Conservation (phyloP, 1,140 invertebrate species). For the Oncopodura yosiiana region DNA sequence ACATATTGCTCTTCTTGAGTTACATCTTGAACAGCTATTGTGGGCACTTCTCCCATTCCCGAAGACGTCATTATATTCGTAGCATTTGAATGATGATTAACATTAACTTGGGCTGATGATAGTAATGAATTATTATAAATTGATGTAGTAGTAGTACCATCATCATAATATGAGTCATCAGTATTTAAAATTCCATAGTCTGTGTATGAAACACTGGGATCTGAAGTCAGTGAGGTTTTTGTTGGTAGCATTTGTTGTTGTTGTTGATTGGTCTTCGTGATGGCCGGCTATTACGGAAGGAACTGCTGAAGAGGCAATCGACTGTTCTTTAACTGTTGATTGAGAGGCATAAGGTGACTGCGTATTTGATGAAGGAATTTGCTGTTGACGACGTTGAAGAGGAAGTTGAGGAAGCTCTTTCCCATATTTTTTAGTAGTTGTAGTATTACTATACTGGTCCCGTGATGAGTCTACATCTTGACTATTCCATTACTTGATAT, state of each 20-base stretch:
- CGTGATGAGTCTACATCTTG: constrained; percentile 23
- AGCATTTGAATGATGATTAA: too few relatives aligned
- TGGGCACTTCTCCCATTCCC: too few relatives aligned
- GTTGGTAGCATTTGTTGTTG: neutral
- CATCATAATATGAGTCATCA: constrained; percentile 5
- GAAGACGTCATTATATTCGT: too few relatives aligned
- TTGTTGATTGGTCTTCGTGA: constrained; percentile 13
- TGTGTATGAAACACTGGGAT: too few relatives aligned
- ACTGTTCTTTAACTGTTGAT: constrained; percentile 24
- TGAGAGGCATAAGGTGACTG: constrained; percentile 16
- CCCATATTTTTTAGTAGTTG: constrained; percentile 5
- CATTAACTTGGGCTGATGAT: too few relatives aligned
- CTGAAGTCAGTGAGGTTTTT: too few relatives aligned
- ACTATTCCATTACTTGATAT: constrained; percentile 17
- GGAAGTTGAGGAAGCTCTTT: constrained; percentile 29
- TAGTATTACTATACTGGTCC: constrained; percentile 25
- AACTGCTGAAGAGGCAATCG: constrained; percentile 9
- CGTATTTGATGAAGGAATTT: constrained; percentile 4
- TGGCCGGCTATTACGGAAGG: constrained; percentile 20
- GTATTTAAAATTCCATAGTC: constrained; percentile 1
- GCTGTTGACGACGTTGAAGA: constrained; percentile 15
- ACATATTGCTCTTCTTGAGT: too few relatives aligned
- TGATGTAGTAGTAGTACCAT: too few relatives aligned
- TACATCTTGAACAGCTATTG: too few relatives aligned
- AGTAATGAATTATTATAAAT: too few relatives aligned